A percentile compares a stretch with the other conserved stretches of the same genome.
phyloP scores from a whole-genome alignment of 1,140 invertebrate species.

The Musca domestica region DNA sequence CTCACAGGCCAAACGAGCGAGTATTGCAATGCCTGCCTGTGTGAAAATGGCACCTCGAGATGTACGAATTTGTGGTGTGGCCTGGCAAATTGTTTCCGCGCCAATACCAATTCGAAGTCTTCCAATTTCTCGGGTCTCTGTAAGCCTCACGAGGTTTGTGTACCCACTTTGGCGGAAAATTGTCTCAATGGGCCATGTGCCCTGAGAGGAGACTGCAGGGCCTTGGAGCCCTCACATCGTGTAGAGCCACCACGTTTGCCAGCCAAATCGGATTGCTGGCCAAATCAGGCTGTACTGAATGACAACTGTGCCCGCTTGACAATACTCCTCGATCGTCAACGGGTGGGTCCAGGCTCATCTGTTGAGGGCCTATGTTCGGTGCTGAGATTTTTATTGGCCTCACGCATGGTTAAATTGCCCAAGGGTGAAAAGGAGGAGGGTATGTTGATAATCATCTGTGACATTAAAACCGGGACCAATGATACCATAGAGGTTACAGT shows the following conservation, averaged over 20 bases:
- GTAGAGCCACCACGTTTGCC: constrained; percentile 71
- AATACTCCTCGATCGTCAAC: constrained; percentile 67
- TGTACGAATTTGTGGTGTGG: constrained; percentile 87
- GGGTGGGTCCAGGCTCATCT: constrained; percentile 66
- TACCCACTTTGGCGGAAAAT: constrained; percentile 70
- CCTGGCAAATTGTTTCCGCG: constrained; percentile 71
- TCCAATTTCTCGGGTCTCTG: constrained; percentile 56
- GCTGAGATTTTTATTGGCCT: constrained; percentile 67
- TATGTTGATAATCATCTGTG: constrained; percentile 73
- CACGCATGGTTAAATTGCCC: constrained; percentile 55
- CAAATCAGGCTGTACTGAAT: constrained; percentile 67
- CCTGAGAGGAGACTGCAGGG: constrained; percentile 78
- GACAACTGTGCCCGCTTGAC: constrained; percentile 74
- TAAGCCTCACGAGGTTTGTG: constrained; percentile 62
- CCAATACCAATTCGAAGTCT: constrained; percentile 53
- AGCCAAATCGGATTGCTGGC: constrained; percentile 74
- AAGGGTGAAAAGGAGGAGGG: constrained; percentile 43
- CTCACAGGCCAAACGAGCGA: constrained; percentile 58
- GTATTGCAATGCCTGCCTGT: constrained; percentile 81
- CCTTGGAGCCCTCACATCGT: constrained; percentile 68
- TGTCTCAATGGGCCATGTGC: constrained; percentile 76
- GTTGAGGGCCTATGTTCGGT: constrained; percentile 70
- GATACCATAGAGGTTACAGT: constrained; percentile 86
- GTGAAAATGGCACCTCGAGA: constrained; percentile 67
- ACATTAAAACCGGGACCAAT: constrained; percentile 73